A percentile compares a stretch with the other conserved stretches of the same genome.
phyloP scores from a whole-genome alignment of 2,797 vertebrate genomes.

The Tarsius wallacei region DNA sequence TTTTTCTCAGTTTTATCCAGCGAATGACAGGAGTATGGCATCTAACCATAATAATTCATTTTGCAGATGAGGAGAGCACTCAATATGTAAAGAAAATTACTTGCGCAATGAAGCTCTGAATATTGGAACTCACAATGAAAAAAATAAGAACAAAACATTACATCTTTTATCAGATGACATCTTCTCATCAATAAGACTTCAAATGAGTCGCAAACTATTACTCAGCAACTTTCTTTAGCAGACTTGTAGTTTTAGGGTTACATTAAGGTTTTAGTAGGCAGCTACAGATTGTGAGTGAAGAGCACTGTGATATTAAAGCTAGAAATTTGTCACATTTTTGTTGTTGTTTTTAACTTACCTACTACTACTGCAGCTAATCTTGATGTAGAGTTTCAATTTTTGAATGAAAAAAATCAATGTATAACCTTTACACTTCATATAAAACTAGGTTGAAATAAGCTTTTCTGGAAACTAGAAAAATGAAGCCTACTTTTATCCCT shows the following conservation, averaged over 20 bases:
- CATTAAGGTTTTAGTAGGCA: slow-evolving; percentile 55
- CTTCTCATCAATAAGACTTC: slow-evolving; percentile 22
- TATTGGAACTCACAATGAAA: slow-evolving; percentile 19
- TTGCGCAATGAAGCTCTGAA: slow-evolving; percentile 52
- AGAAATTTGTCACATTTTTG: not conserved
- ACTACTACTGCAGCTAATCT: slow-evolving; percentile 56
- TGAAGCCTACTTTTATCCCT: rapidly evolving
- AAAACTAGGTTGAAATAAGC: slow-evolving; percentile 28
- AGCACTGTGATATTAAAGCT: not conserved
- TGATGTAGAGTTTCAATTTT: slow-evolving; percentile 46
- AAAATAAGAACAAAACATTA: slow-evolving; percentile 3
- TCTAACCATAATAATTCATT: not conserved
- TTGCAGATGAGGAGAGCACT: not conserved
- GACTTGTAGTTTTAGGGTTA: slow-evolving; percentile 41
- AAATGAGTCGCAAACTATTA: slow-evolving; percentile 48
- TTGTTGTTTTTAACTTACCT: not conserved
- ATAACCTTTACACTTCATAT: slow-evolving; percentile 26
- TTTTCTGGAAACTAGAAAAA: slow-evolving; percentile 55
- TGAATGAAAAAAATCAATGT: slow-evolving; percentile 22
- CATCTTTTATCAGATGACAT: slow-evolving; percentile 69
- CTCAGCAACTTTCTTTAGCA: slow-evolving; percentile 49
- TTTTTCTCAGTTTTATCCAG: no score
- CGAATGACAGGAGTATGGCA: no score
- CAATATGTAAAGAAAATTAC: slow-evolving; percentile 2
- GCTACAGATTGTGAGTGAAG: not conserved